Percentiles rank a stretch among this genome's conserved stretches.
phyloP scores from a whole-genome alignment of 1,140 invertebrate genomes.

The Helicoverpa armigera region DNA sequence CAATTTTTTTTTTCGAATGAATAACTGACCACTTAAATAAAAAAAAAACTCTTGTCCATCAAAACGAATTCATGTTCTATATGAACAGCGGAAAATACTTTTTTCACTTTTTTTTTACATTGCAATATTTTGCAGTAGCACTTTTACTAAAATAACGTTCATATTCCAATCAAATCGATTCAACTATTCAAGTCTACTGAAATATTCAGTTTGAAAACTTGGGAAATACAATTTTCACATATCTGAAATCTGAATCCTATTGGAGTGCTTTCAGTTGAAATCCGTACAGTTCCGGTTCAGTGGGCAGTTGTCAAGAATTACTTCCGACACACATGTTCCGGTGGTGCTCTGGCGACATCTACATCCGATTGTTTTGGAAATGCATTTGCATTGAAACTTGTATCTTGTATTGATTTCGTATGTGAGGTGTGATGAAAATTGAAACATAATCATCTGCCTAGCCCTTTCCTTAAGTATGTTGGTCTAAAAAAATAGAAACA shows the following conservation, averaged over 20 bases:
- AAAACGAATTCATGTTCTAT: too few relatives aligned
- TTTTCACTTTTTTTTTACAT: too few relatives aligned
- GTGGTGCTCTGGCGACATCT: slow-evolving; percentile 38
- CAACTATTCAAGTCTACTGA: neutral
- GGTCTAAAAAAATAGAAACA: too few relatives aligned
- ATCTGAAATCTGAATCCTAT: neutral
- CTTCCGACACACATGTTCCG: slow-evolving; percentile 51
- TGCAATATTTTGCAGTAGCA: too few relatives aligned
- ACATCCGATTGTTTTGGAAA: slow-evolving; percentile 46
- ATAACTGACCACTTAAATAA: too few relatives aligned
- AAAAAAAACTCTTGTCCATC: too few relatives aligned
- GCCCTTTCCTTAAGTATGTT: too few relatives aligned
- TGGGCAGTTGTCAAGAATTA: slow-evolving; percentile 52
- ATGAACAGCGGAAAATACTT: too few relatives aligned
- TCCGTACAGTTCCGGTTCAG: slow-evolving; percentile 49
- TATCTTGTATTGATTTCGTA: slow-evolving; percentile 8
- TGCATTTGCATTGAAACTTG: slow-evolving; percentile 23
- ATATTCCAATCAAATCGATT: too few relatives aligned
- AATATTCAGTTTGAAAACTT: neutral
- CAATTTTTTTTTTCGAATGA: too few relatives aligned
- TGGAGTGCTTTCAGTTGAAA: slow-evolving; percentile 32
- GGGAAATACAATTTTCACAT: neutral
- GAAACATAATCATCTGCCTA: neutral
- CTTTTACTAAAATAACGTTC: too few relatives aligned
- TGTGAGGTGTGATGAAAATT: neutral